A percentile compares a stretch with the other conserved stretches of the same genome.
These are phyloP conservation scores for Oryzias curvinotus DNA, from an alignment of 2,113 vertebrate species.

Conservation along the genomic window DNA sequence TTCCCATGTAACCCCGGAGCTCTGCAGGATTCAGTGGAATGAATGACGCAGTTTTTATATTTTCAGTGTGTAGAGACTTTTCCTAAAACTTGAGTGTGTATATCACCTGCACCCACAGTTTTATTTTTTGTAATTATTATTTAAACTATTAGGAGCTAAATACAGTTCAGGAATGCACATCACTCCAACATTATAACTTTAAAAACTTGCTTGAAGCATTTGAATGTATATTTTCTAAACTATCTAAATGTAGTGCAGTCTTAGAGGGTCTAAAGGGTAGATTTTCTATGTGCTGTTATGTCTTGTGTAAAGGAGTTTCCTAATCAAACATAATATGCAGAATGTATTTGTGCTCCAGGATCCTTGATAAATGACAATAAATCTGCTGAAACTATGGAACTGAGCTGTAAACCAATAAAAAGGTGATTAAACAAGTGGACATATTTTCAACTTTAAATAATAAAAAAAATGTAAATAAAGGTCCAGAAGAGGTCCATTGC, in stretches of 20 bases:
- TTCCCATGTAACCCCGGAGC: neutral
- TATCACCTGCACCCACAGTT: constrained; percentile 22
- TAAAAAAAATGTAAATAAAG: constrained; percentile 45
- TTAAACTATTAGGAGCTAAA: neutral
- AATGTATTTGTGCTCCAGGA: no score
- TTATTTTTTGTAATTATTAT: constrained; percentile 18
- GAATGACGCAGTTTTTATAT: constrained; percentile 1
- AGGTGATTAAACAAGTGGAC: neutral
- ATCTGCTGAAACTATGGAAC: neutral
- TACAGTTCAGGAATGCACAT: neutral
- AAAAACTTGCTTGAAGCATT: no score
- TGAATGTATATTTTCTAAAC: no score
- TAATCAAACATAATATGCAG: neutral
- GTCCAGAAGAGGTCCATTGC: constrained; percentile 18
- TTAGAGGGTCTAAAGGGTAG: neutral
- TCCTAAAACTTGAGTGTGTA: neutral
- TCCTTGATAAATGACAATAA: neutral
- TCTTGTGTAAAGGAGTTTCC: neutral
- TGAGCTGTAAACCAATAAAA: neutral
- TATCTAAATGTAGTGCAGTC: no score
- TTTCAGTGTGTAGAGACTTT: constrained; percentile 5
- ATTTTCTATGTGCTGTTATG: neutral
- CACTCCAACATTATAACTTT: no score
- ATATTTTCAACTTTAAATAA: neutral
- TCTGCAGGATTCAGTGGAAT: neutral